Percentiles rank a stretch among this genome's conserved stretches.
phyloP scores from a whole-genome alignment of 1,140 invertebrate species.

The Aphaenogaster ashmeadi region DNA sequence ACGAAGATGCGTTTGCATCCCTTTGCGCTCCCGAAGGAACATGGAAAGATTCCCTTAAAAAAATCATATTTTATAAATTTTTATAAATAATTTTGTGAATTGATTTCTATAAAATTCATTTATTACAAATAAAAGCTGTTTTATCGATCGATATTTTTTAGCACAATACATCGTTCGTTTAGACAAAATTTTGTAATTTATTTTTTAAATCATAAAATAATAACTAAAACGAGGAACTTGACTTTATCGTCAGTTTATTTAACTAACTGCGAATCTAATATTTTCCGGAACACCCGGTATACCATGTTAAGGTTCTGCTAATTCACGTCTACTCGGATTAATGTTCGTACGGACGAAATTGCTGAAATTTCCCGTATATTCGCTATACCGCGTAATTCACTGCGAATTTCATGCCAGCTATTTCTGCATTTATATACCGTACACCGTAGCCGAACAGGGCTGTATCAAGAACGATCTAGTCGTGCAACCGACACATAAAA shows the following conservation, averaged over 20 bases:
- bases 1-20: neutral
- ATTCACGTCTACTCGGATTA: slow-evolving; percentile 49
- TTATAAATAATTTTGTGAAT: neutral
- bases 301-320: slow-evolving; percentile 30
- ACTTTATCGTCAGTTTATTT: neutral
- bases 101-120: neutral
- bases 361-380: slow-evolving; percentile 59
- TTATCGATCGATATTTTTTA: neutral
- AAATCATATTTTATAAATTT: neutral
- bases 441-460: neutral
- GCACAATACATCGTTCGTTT: neutral
- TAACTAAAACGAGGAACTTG: neutral
- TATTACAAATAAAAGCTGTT: neutral
- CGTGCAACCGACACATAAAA: slow-evolving; percentile 2
- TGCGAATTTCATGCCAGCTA: slow-evolving; percentile 44
- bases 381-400: slow-evolving; percentile 46
- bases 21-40: neutral
- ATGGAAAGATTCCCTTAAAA: neutral
- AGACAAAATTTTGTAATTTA: neutral
- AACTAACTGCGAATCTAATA: slow-evolving; percentile 14
- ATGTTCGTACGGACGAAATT: slow-evolving; percentile 35
- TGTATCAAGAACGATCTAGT: slow-evolving; percentile 41
- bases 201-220: neutral
- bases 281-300: slow-evolving; percentile 22
- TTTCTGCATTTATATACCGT: slow-evolving; percentile 48